Evolutionary conservation across 2,113 vertebrate species (phyloP).

Genomic region (Microtus montanus): DNA sequence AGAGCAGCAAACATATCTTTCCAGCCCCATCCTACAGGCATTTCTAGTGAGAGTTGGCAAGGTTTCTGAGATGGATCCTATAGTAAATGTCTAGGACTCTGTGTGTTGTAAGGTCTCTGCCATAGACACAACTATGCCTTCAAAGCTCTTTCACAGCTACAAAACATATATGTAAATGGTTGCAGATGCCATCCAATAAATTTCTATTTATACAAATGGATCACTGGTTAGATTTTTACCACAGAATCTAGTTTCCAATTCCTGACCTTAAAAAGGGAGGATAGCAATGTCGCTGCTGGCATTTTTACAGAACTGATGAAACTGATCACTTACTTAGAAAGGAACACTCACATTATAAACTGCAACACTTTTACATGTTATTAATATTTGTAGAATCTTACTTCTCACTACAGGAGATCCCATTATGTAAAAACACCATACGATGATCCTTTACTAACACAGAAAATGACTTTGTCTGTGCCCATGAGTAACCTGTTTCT

Average conservation of each 20-base stretch:
- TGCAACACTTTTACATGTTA: neutral
- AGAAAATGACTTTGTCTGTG: neutral
- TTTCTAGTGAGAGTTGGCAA: neutral
- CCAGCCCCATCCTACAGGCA: neutral
- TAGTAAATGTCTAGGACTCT: conserved; percentile 17
- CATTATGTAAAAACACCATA: neutral
- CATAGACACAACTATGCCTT: neutral
- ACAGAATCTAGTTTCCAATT: neutral
- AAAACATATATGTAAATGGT: neutral
- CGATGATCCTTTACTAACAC: neutral
- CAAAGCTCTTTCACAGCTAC: neutral
- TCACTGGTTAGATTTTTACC: neutral
- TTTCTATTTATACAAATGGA: neutral
- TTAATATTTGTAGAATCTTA: neutral
- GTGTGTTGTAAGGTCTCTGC: neutral
- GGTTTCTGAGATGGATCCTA: neutral
- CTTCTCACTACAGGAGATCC: neutral
- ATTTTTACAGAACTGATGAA: neutral
- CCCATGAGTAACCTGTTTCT: neutral
- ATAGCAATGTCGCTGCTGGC: neutral
- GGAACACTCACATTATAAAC: neutral
- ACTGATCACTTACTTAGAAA: neutral
- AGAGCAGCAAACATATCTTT: neutral
- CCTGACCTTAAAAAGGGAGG: neutral
- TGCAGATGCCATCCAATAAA: neutral